Evolutionary conservation across 1,140 invertebrate genomes (phyloP), one percentile per base, ranked within the genome.

Genomic region (Hylyphantes graminicola): DNA sequence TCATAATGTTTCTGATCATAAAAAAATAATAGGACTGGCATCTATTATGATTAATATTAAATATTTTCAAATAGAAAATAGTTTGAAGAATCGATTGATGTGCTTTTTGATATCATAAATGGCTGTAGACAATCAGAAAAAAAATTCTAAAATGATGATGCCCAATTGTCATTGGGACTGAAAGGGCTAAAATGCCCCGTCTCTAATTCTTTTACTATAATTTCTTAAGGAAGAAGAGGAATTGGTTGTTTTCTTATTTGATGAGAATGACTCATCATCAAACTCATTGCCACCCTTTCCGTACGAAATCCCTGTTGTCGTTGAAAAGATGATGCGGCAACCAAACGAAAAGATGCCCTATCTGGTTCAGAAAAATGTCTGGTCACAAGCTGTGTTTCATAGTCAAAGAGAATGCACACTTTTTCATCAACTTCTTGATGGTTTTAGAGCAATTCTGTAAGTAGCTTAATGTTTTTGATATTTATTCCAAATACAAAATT

Each of bases 361-460:
- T 85, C 82, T 89, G 87, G 88, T 88, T n/a, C 90, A 90, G 77
- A 87, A 89, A 15, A 88, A 86, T 76, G 87, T 89, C 13, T 91
- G 90, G 90, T 87, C 87, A 15, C 89, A 90, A 54, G 87, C 89
- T 13, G 88, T 91, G 5, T 89, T 87, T 86, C 89, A 88, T 78
- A 88, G 89, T 85, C 86, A 88, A 21, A 88, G 89, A 85, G 88
- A 89, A 72, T 87, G 86, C 35, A 86, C 85, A 53, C 87, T 90
- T 67, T 88, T 88, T 63, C 88, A 87, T 19, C 81, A 88, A n/a
- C 86, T 90, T n/a, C 87, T 89, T 51, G 87, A 89, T 50, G 89
- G 88, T 64, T 89, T 89, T 78, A 88, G 89, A 86, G 89, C 89
- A 61, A 88, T 87, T 35, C 89, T 90, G 90, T 91, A 88, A 88